These are phyloP conservation scores for Odontamblyopus lacepedii DNA, from an alignment of 2,797 vertebrate genomes.

Conservation along the genomic window DNA sequence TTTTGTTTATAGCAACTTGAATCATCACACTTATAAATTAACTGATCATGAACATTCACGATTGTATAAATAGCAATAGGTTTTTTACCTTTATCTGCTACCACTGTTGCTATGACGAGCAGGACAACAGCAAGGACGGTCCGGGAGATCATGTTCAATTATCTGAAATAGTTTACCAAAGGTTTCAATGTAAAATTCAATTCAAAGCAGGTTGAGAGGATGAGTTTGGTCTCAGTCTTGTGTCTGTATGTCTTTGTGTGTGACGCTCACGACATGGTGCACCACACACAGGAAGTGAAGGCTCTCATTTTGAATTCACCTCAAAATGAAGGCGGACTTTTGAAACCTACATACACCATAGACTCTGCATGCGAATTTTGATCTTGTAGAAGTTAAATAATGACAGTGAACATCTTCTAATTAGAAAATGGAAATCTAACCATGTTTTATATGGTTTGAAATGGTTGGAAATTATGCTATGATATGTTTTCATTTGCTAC, in stretches of 20 bases:
- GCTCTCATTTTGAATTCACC: conserved; percentile 34
- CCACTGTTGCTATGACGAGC: conserved; percentile 15
- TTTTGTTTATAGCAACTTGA: no score
- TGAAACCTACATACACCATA: background rate
- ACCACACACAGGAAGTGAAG: conserved; percentile 49
- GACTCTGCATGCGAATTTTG: background rate
- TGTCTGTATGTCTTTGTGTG: conserved; percentile 16
- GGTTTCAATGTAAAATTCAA: background rate
- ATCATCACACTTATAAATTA: background rate
- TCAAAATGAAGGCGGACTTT: conserved; percentile 31
- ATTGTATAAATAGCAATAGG: background rate
- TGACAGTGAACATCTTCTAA: background rate
- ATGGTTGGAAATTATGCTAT: background rate
- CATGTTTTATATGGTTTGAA: background rate
- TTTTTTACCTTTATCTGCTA: background rate
- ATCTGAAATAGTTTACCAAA: background rate
- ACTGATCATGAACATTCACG: background rate
- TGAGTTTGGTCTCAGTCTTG: background rate
- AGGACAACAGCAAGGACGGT: conserved; percentile 24
- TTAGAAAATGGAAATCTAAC: background rate
- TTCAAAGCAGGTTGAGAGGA: background rate
- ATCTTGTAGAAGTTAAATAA: no score
- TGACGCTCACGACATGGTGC: conserved; percentile 21
- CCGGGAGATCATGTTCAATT: conserved; percentile 17
- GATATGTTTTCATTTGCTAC: background rate